Conservation (phyloP, 2,888 invertebrate species). For the Drosophila helvetica region DNA sequence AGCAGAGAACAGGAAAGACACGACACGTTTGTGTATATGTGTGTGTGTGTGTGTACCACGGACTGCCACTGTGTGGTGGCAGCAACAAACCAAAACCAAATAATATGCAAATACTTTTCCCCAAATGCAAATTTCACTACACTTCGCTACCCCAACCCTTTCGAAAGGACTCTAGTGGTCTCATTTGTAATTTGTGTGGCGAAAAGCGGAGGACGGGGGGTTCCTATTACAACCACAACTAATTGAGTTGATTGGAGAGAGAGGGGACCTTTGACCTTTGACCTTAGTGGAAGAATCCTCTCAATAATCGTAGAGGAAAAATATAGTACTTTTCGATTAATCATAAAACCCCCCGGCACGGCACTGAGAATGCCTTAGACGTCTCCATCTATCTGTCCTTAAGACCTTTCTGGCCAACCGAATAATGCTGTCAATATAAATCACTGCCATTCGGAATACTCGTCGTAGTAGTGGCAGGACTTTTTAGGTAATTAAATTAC, state of each 20-base stretch:
- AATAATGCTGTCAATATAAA: conserved; percentile 55
- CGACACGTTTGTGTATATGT: conserved; percentile 25
- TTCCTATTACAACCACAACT: conserved; percentile 72
- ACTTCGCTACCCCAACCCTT: not conserved
- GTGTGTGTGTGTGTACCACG: not conserved
- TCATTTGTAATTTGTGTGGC: conserved; percentile 51
- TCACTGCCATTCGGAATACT: conserved; percentile 53
- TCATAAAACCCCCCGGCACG: not conserved
- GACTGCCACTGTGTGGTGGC: conserved; percentile 15
- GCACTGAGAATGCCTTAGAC: too few relatives aligned
- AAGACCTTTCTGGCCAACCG: not conserved
- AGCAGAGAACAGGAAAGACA: conserved; percentile 1
- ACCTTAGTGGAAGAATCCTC: not conserved
- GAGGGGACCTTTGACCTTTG: conserved; percentile 45
- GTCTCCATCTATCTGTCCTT: not conserved
- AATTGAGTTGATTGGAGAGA: conserved; percentile 76
- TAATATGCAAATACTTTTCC: conserved; percentile 74
- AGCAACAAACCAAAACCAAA: conserved; percentile 36
- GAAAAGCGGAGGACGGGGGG: conserved; percentile 37
- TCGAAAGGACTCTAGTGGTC: conserved; percentile 57
- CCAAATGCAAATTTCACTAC: conserved; percentile 62
- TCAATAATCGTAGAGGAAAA: not conserved
- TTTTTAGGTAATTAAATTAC: conserved; percentile 78
- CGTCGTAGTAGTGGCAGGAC: conserved; percentile 17
- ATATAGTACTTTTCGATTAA: not conserved